Evolutionary conservation across 2,113 vertebrate species (phyloP).

Genomic region (Micronisus gabar): DNA sequence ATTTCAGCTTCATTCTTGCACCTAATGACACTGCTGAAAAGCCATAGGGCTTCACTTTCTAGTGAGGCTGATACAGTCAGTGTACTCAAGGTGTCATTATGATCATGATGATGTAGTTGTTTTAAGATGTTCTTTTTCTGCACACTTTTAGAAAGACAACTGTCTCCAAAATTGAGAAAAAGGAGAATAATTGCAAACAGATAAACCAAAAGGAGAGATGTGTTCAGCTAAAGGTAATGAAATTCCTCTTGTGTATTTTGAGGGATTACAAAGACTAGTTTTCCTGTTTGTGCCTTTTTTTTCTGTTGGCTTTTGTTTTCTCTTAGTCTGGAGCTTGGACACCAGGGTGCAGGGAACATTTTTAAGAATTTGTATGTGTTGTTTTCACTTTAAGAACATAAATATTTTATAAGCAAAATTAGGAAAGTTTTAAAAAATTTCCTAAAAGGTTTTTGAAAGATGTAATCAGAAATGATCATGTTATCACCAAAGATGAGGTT

Average conservation of each 20-base stretch:
- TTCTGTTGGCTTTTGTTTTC: neutral
- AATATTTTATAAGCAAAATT: neutral
- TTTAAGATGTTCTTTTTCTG: neutral
- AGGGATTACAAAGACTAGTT: neutral
- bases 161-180: neutral
- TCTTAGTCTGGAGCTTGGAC: neutral
- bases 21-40: neutral
- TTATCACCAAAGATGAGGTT: neutral
- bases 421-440: neutral
- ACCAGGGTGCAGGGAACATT: neutral
- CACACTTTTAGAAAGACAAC: neutral
- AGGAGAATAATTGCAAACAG: neutral
- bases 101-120: neutral
- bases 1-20: neutral
- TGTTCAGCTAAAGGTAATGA: constrained; percentile 18
- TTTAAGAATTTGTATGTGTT: neutral
- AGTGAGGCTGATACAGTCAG: neutral
- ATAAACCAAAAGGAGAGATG: neutral
- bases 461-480: neutral
- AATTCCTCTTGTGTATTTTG: neutral
- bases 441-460: neutral
- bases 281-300: neutral
- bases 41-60: neutral
- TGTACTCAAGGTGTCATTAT: neutral
- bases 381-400: neutral